Evolutionary conservation across 2,888 invertebrate genomes (phyloP).

Genomic region (Heliconius sara): DNA sequence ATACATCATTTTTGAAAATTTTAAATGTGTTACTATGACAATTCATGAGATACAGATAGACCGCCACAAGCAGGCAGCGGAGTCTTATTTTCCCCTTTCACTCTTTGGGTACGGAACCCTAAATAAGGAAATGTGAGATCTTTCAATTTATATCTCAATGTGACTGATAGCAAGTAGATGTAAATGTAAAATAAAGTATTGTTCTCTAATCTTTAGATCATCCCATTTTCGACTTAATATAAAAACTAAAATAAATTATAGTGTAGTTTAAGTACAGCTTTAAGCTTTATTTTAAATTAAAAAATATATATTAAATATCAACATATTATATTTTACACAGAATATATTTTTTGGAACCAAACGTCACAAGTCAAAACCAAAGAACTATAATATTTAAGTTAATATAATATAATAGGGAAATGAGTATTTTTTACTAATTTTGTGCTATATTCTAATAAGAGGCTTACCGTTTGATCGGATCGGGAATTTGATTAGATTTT

Average conservation of each 20-base stretch:
- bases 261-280: neutral
- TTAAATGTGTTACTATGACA: no score
- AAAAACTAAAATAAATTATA: neutral
- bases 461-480: no score
- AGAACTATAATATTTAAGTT: neutral
- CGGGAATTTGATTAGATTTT: no score
- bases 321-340: no score
- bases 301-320: neutral
- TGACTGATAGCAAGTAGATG: slow-evolving; percentile 14
- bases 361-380: neutral
- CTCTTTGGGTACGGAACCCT: no score
- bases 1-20: no score
- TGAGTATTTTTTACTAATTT: slow-evolving; percentile 6
- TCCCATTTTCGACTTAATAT: neutral
- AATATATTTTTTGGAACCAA: neutral
- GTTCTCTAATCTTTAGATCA: neutral
- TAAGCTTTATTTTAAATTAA: neutral
- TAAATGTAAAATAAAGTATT: neutral
- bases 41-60: no score
- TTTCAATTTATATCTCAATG: neutral
- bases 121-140: neutral
- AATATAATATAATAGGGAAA: neutral
- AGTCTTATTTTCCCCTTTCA: no score
- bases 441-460: neutral
- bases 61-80: no score